Base-by-base conservation (phyloP, 2,797 vertebrate genomes). In the Graptemys geographica region DNA sequence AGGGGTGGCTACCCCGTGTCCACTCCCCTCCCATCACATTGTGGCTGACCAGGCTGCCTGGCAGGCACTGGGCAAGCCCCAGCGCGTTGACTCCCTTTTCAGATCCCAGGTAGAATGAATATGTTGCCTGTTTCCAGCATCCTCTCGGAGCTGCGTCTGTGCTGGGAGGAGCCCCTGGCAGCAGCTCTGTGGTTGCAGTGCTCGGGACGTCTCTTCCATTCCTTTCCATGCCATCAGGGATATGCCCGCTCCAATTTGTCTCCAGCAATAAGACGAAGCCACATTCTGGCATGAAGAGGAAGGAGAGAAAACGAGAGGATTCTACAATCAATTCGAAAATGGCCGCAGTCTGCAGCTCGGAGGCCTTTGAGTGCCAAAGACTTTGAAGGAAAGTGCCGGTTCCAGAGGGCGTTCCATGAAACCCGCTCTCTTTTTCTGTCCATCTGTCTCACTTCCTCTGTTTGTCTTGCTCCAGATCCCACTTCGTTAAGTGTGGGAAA, bases 181-280 rank as follows among this genome's bases (percentile, higher is more conserved):
- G 52, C 0, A 0, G 19, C 55, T 79, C 10, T 56, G 82, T 82
- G 90, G 69, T 83, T 93, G 27, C 28, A 16, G 72, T 79, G 84
- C 44, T 86, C 62, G 49, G 49, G 76, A 92, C 82, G 90, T 81
- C 87, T 90, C 76, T 95, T 79, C 84, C 51, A 2, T 86, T 91
- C 85, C 80, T 90, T 51, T 83, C 76, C 84, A 15, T 93, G 93
- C 72, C 6, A 3, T 82, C 92, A 65, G 53, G 37, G 83, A 83
- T 89, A 57, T 83, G 93, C 92, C 87, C 84, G 55, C 9, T 31
- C 74, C 18, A 3, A 10, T 84, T 95, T 83, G 65, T 52, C 47
- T 88, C 52, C 51, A 52, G 76, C 37, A 3, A 80, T 51, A 53
- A 76, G 53, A 55, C 7, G 37, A 91, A 96, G 82, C 84, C 86